Evolutionary conservation across 2,888 invertebrate genomes (phyloP).

Genomic region (Eristalinus aeneus): DNA sequence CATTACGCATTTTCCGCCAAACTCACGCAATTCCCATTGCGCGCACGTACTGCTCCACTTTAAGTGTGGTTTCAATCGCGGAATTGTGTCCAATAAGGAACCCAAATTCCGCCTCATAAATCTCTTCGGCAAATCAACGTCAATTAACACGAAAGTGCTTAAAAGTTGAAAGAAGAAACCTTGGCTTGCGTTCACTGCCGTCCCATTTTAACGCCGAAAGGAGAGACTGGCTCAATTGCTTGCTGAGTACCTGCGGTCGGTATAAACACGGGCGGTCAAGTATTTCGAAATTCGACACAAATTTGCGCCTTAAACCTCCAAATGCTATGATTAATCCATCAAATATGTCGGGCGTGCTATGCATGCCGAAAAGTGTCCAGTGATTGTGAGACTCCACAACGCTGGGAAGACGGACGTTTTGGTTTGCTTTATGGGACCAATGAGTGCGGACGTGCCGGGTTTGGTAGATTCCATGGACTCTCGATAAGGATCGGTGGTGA

Average conservation of each 20-base stretch:
- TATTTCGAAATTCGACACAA: slow-evolving; percentile 1
- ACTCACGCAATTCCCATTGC: not conserved
- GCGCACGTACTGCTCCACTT: not conserved
- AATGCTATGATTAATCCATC: slow-evolving; percentile 45
- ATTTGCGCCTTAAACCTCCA: slow-evolving; percentile 17
- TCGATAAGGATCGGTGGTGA: slow-evolving; percentile 4
- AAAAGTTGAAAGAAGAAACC: not conserved
- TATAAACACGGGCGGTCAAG: not conserved
- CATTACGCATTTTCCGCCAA: not conserved
- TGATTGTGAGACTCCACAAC: not conserved
- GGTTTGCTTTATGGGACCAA: slow-evolving; percentile 1
- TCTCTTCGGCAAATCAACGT: not conserved
- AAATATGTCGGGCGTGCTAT: slow-evolving; percentile 46
- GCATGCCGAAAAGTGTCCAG: slow-evolving; percentile 5
- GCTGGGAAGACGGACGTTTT: not conserved
- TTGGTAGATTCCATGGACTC: slow-evolving; percentile 1
- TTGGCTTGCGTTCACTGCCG: not conserved
- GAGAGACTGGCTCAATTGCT: not conserved
- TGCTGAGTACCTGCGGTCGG: not conserved
- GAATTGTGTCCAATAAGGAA: not conserved
- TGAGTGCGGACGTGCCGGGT: slow-evolving; percentile 23
- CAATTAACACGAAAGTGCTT: not conserved
- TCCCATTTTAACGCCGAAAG: not conserved
- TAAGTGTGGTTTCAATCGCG: not conserved
- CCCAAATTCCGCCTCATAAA: not conserved